These are phyloP conservation scores for Macrobrachium rosenbergii DNA, from an alignment of 1,140 invertebrate species.

Conservation along the genomic window DNA sequence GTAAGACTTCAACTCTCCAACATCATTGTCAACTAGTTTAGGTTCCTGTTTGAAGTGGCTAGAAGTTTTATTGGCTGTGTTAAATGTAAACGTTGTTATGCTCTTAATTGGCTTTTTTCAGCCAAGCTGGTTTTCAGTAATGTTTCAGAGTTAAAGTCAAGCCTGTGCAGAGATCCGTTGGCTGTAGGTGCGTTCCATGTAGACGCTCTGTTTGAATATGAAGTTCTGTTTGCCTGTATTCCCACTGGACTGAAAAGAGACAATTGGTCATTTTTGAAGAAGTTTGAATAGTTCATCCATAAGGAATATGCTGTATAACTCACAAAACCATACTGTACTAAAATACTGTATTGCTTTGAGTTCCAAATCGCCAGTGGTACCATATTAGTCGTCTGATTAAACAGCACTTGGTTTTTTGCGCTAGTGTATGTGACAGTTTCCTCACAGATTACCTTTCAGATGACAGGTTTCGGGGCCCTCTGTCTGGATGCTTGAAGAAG, in stretches of 20 bases:
- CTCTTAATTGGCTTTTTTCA: slow-evolving; percentile 41
- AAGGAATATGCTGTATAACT: neutral
- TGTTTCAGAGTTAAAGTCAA: slow-evolving; percentile 8
- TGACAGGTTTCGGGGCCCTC: slow-evolving; percentile 43
- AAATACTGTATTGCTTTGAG: slow-evolving; percentile 21
- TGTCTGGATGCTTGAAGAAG: slow-evolving; percentile 38
- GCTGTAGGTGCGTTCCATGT: slow-evolving; percentile 60
- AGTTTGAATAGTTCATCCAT: slow-evolving; percentile 34
- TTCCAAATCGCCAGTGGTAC: slow-evolving; percentile 55
- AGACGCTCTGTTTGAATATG: slow-evolving; percentile 45
- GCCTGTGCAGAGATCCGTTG: slow-evolving; percentile 39
- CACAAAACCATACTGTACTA: too few relatives aligned
- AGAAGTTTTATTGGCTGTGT: slow-evolving; percentile 54
- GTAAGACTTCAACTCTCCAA: slow-evolving; percentile 17
- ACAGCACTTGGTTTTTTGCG: slow-evolving; percentile 55
- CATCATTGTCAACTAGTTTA: slow-evolving; percentile 19
- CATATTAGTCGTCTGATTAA: slow-evolving; percentile 48
- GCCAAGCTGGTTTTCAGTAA: slow-evolving; percentile 38
- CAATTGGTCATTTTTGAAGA: slow-evolving; percentile 50
- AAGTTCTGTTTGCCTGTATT: slow-evolving; percentile 54
- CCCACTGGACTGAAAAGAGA: slow-evolving; percentile 50
- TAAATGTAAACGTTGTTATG: slow-evolving; percentile 52
- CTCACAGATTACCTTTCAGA: slow-evolving; percentile 54
- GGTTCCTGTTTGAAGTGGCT: slow-evolving; percentile 31
- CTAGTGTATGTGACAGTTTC: slow-evolving; percentile 61